Evolutionary conservation across 2,113 vertebrate species (phyloP).

Genomic region (Spilogale gracilis): DNA sequence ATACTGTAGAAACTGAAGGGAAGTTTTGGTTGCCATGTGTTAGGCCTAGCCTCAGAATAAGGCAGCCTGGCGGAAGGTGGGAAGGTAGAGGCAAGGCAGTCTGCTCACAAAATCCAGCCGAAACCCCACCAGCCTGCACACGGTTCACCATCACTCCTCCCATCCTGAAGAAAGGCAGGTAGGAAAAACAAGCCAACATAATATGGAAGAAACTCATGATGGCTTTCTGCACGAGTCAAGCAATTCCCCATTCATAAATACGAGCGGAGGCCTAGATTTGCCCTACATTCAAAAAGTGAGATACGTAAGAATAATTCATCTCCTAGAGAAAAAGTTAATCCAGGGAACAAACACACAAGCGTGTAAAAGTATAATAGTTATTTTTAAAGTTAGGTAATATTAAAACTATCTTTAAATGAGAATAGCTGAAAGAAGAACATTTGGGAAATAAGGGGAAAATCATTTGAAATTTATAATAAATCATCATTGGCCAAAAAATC

Average conservation of each 20-base stretch:
- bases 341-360: background rate
- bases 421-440: background rate
- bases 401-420: background rate
- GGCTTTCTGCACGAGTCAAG: background rate
- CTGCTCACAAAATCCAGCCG: background rate
- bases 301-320: background rate
- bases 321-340: background rate
- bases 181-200: background rate
- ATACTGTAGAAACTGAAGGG: background rate
- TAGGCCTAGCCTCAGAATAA: background rate
- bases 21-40: background rate
- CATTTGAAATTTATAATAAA: constrained; percentile 4
- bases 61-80: background rate
- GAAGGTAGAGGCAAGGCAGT: background rate
- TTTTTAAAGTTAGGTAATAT: background rate
- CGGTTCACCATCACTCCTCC: background rate
- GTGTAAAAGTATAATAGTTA: background rate
- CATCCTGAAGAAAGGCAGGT: background rate
- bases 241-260: background rate
- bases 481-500: background rate
- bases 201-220: background rate
- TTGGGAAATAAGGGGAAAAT: background rate
- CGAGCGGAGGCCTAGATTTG: background rate
- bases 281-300: background rate
- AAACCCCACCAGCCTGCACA: background rate